Percentiles rank a stretch among this genome's conserved stretches.
These are phyloP conservation scores for Podabrus alpinus DNA, from an alignment of 2,888 invertebrate species.

Conservation along the genomic window DNA sequence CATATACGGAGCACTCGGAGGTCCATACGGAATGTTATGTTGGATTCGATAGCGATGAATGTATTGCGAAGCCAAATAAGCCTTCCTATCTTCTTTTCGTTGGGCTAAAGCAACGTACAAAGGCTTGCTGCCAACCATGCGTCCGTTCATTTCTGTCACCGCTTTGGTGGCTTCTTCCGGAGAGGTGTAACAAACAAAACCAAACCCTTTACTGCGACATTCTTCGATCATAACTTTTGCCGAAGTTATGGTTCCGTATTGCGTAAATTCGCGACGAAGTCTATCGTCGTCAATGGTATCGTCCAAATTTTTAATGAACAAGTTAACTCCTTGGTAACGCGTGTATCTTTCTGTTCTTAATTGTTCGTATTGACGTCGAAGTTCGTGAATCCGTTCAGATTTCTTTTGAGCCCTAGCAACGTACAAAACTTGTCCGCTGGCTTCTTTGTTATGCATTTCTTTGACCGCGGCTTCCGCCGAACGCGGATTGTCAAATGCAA, in stretches of 20 bases:
- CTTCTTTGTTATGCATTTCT: slow-evolving; percentile 87
- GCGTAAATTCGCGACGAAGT: slow-evolving; percentile 66
- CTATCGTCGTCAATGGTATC: slow-evolving; percentile 70
- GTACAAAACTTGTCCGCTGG: slow-evolving; percentile 77
- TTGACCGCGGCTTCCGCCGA: slow-evolving; percentile 91
- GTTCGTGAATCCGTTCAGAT: slow-evolving; percentile 93
- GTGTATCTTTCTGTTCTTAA: slow-evolving; percentile 89
- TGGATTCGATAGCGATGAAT: slow-evolving; percentile 78
- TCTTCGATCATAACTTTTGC: slow-evolving; percentile 68
- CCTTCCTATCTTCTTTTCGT: slow-evolving; percentile 71
- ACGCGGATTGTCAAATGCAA: slow-evolving; percentile 95
- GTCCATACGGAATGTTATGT: slow-evolving; percentile 75
- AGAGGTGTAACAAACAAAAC: slow-evolving; percentile 72
- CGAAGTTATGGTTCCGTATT: slow-evolving; percentile 71
- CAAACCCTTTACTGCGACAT: slow-evolving; percentile 62
- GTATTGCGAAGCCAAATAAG: slow-evolving; percentile 69
- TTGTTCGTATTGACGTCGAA: slow-evolving; percentile 94
- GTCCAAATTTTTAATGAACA: slow-evolving; percentile 75
- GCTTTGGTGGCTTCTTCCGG: slow-evolving; percentile 74
- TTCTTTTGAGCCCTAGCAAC: slow-evolving; percentile 99
- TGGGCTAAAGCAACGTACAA: slow-evolving; percentile 75
- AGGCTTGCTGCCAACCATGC: slow-evolving; percentile 70
- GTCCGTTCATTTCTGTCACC: slow-evolving; percentile 73
- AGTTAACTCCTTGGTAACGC: slow-evolving; percentile 66
- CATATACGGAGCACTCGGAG: slow-evolving; percentile 72